Conservation (phyloP, 1,140 invertebrate species). For the Pseudomyrmex flavicornis region DNA sequence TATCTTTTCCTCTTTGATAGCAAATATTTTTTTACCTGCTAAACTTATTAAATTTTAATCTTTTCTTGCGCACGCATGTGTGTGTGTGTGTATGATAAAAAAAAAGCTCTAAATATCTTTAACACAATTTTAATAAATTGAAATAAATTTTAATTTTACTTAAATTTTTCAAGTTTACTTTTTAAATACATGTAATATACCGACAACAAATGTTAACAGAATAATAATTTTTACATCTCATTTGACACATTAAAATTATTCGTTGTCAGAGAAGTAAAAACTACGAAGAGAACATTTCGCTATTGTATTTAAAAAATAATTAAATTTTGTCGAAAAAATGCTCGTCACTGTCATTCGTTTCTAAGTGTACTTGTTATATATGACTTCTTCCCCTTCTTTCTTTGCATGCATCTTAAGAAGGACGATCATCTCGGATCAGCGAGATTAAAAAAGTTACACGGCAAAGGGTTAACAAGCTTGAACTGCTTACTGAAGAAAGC, state of each 20-base stretch:
- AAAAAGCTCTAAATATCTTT: no score
- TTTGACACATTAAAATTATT: no score
- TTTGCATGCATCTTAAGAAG: constrained; percentile 27
- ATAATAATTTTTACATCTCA: no score
- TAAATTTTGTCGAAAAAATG: neutral
- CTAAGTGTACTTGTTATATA: neutral
- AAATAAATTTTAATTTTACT: no score
- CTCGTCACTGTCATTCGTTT: neutral
- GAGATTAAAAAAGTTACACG: constrained; percentile 55
- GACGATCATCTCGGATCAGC: neutral
- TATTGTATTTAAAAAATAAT: constrained; percentile 30
- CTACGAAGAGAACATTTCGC: neutral
- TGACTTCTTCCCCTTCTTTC: constrained; percentile 16
- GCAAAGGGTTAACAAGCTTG: constrained; percentile 50
- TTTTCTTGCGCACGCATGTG: neutral
- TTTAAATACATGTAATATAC: no score
- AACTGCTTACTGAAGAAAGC: constrained; percentile 41
- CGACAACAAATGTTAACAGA: no score
- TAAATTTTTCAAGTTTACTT: no score
- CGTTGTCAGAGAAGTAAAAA: no score
- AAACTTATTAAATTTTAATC: neutral
- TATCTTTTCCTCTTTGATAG: neutral
- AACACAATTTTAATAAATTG: no score
- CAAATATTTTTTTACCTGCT: neutral
- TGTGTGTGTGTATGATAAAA: no score